phyloP scores from a whole-genome alignment of 2,888 invertebrate genomes.

The Leptinotarsa tumamoca region DNA sequence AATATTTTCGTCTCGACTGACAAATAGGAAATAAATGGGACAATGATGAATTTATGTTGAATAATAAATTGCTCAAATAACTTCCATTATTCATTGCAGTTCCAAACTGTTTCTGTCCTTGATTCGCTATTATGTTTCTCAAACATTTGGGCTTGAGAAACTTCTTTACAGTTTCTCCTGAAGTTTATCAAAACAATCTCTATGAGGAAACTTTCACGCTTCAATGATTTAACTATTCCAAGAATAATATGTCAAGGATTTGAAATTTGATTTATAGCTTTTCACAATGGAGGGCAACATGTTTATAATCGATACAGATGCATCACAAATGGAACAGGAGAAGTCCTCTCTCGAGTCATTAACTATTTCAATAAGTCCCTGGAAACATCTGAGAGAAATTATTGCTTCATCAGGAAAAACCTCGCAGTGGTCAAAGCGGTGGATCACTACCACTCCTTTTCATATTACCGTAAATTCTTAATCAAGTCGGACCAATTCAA shows the following conservation, averaged over 20 bases:
- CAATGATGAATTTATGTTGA: slow-evolving; percentile 44
- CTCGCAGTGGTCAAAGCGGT: too few species aligned
- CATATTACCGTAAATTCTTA: too few species aligned
- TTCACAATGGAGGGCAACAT: neutral
- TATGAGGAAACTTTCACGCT: neutral
- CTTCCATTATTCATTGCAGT: slow-evolving; percentile 37
- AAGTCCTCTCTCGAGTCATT: too few species aligned
- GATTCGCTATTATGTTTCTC: slow-evolving; percentile 33
- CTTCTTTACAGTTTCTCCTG: neutral
- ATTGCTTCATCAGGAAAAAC: too few species aligned
- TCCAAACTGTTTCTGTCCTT: slow-evolving; percentile 39
- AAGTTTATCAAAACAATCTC: neutral
- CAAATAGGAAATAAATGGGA: slow-evolving; percentile 42
- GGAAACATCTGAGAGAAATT: too few species aligned
- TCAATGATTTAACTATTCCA: neutral
- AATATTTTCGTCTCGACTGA: slow-evolving; percentile 41
- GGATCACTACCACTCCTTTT: too few species aligned
- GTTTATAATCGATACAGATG: too few species aligned
- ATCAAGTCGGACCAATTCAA: too few species aligned
- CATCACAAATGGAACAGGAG: too few species aligned
- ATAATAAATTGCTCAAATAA: slow-evolving; percentile 36
- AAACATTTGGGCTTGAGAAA: neutral
- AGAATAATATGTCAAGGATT: neutral
- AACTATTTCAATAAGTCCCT: too few species aligned
- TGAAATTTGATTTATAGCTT: neutral